A percentile compares a stretch with the other conserved stretches of the same genome.
Conservation (phyloP, 2,797 vertebrate species). For the Micropoecilia bifurca region DNA sequence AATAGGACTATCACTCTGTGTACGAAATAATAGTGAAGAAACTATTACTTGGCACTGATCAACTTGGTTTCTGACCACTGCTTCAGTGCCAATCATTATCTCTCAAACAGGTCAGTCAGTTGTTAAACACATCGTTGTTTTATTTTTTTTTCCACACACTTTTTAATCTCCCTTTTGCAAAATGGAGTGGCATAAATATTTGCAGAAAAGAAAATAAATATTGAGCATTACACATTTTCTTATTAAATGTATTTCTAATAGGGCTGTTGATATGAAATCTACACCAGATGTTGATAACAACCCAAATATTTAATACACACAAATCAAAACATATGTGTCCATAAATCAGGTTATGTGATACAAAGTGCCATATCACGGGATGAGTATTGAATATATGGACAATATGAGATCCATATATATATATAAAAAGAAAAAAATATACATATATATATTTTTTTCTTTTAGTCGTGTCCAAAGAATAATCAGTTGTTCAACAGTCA, state of each 20-base stretch:
- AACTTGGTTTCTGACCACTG: conserved; percentile 25
- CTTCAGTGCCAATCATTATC: conserved; percentile 6
- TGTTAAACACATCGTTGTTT: conserved; percentile 22
- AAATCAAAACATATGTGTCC: background rate
- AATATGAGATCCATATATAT: background rate
- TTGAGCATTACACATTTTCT: background rate
- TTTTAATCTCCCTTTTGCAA: background rate
- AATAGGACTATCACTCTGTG: conserved; percentile 35
- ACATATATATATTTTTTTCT: too few relatives aligned
- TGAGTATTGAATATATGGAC: background rate
- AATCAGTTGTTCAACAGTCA: background rate
- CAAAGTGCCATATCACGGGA: background rate
- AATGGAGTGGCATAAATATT: conserved; percentile 25
- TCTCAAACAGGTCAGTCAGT: conserved; percentile 5
- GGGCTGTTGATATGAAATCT: background rate
- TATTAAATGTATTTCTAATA: background rate
- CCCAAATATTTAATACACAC: background rate
- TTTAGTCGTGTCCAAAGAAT: too few relatives aligned
- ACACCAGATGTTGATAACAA: background rate
- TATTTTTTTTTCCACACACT: background rate
- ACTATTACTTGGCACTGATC: conserved; percentile 12
- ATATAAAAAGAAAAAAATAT: too few relatives aligned
- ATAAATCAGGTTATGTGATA: background rate
- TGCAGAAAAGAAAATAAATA: background rate
- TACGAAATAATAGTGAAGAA: conserved; percentile 36